Evolutionary conservation across 2,113 vertebrate genomes (phyloP).

Genomic region (Glareola pratincola): DNA sequence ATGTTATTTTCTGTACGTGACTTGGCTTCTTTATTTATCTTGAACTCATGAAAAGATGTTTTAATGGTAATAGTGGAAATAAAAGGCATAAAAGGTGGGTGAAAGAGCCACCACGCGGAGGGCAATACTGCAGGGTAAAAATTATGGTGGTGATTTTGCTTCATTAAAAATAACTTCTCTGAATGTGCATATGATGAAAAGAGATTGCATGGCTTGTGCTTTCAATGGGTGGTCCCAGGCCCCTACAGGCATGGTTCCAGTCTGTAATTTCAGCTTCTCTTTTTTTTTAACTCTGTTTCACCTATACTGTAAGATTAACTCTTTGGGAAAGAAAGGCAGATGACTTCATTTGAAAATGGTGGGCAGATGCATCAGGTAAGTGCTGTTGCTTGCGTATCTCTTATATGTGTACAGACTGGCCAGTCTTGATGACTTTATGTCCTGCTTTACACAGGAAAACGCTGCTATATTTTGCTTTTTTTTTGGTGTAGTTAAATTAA

Average conservation of each 20-base stretch:
- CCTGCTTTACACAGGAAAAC: neutral
- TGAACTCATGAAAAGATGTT: neutral
- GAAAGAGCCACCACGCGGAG: neutral
- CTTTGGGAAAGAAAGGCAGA: neutral
- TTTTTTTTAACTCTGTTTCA: neutral
- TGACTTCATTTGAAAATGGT: neutral
- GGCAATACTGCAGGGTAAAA: neutral
- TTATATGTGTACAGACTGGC: neutral
- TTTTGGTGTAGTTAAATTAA: neutral
- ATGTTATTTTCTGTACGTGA: neutral
- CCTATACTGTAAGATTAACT: neutral
- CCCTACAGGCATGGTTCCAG: neutral
- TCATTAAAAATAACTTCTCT: neutral
- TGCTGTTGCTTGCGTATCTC: neutral
- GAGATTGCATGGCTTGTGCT: neutral
- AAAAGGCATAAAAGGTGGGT: neutral
- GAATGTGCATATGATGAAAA: neutral
- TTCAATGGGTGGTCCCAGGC: fast-evolving
- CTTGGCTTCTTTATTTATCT: neutral
- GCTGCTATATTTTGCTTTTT: neutral
- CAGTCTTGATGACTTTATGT: neutral
- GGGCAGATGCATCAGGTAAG: neutral
- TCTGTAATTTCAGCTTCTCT: neutral
- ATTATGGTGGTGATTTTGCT: neutral
- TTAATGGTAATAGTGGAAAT: neutral